A percentile compares a stretch with the other conserved stretches of the same genome.
Conservation (phyloP, 2,113 vertebrate species). For the Arvicanthis niloticus region DNA sequence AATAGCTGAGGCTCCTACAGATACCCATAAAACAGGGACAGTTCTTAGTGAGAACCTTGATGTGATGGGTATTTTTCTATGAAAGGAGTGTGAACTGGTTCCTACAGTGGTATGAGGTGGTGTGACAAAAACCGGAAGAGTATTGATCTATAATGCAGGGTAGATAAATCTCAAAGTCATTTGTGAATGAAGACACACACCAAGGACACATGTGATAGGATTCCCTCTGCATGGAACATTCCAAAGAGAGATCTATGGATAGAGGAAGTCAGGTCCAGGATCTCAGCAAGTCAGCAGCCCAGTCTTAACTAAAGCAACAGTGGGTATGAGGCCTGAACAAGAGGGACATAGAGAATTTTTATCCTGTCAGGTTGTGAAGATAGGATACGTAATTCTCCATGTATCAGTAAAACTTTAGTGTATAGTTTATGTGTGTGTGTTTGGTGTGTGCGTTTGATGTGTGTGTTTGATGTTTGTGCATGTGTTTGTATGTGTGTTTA, state of each 20-base stretch:
- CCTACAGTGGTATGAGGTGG: not conserved
- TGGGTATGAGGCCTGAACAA: not conserved
- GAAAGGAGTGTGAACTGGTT: not conserved
- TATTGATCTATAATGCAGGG: not conserved
- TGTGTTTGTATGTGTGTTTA: not conserved
- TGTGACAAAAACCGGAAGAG: not conserved
- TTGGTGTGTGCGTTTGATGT: not conserved
- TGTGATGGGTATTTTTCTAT: constrained; percentile 67
- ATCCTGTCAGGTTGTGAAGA: not conserved
- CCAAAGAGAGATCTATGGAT: not conserved
- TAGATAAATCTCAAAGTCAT: not conserved
- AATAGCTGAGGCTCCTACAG: not conserved
- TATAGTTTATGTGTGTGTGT: not conserved
- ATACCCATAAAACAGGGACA: not conserved
- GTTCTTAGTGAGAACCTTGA: constrained; percentile 13
- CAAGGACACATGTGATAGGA: not conserved
- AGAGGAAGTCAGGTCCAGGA: not conserved
- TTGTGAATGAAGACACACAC: not conserved
- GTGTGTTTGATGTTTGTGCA: not conserved
- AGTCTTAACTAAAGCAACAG: not conserved
- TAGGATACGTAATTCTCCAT: not conserved
- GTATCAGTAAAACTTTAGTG: not conserved
- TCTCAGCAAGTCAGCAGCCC: not conserved
- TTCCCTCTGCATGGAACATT: not conserved
- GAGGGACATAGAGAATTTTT: not conserved